A percentile compares a stretch with the other conserved stretches of the same genome.
Conservation (phyloP, 2,888 invertebrate genomes). For the Drosophila eohydei region DNA sequence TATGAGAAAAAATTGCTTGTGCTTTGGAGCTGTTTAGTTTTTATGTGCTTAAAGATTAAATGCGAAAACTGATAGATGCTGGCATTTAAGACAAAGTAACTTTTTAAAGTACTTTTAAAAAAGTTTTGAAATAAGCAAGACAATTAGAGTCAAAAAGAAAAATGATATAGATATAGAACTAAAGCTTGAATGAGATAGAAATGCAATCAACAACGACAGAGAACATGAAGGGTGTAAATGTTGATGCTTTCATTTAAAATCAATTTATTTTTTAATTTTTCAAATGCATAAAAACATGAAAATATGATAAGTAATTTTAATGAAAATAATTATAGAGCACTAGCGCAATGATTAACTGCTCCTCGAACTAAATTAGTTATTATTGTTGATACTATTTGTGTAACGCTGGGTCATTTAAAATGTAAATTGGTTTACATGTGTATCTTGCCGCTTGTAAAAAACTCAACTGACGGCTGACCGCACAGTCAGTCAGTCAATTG, state of each 20-base stretch:
- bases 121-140: background rate
- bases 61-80: background rate
- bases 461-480: slow-evolving; percentile 27
- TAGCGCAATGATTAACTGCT: background rate
- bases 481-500: slow-evolving; percentile 60
- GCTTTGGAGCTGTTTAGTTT: slow-evolving; percentile 23
- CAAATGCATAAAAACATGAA: background rate
- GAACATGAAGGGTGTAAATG: no score
- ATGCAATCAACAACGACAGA: no score
- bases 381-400: slow-evolving; percentile 15
- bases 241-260: background rate
- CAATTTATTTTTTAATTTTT: background rate
- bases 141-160: background rate
- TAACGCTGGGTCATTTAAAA: slow-evolving; percentile 12
- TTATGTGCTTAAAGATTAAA: slow-evolving; percentile 28
- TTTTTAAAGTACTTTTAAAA: background rate
- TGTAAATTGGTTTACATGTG: slow-evolving; percentile 34
- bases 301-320: background rate
- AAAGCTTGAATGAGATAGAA: no score
- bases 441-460: slow-evolving; percentile 23
- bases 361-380: slow-evolving; percentile 20
- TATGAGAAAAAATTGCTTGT: slow-evolving; percentile 6
- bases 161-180: no score
- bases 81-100: background rate
- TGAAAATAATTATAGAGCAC: background rate